Evolutionary conservation across 2,113 vertebrate species (phyloP).

Genomic region (Brachypteracias leptosomus): DNA sequence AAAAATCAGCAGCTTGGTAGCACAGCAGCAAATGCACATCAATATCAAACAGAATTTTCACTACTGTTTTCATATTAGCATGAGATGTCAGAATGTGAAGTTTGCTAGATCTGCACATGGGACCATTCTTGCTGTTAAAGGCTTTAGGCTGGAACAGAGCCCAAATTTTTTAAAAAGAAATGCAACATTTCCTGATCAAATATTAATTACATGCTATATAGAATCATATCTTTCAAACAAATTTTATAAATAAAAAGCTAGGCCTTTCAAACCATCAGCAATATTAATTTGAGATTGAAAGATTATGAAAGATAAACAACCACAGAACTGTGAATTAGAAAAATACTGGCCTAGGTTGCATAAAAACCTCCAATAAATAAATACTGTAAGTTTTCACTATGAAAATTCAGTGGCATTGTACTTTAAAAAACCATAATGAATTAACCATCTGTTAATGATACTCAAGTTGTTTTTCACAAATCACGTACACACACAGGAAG

Average conservation of each 20-base stretch:
- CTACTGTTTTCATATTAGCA: conserved; percentile 1
- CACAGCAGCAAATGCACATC: conserved; percentile 34
- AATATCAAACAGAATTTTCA: conserved; percentile 60
- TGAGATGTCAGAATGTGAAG: background rate
- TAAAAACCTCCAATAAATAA: conserved; percentile 77
- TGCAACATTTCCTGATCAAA: conserved; percentile 51
- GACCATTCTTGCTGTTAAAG: conserved; percentile 46
- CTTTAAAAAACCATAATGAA: conserved; percentile 67
- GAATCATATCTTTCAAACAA: conserved; percentile 45
- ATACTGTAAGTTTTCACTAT: conserved; percentile 70
- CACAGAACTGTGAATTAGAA: conserved; percentile 74
- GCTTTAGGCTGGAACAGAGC: conserved; percentile 42
- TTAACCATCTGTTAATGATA: conserved; percentile 33
- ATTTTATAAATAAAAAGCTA: conserved; percentile 51
- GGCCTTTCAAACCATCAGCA: conserved; percentile 55
- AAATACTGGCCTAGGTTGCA: conserved; percentile 78
- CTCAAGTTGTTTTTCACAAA: conserved; percentile 56
- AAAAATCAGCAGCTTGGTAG: conserved; percentile 6
- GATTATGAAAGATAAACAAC: conserved; percentile 65
- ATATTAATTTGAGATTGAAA: conserved; percentile 55
- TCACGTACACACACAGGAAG: conserved; percentile 60
- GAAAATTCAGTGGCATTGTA: conserved; percentile 68
- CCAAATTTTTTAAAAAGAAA: conserved; percentile 37
- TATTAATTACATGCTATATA: conserved; percentile 61
- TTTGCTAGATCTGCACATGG: conserved; percentile 24